Conservation (phyloP, 2,888 invertebrate genomes). For the Andrena praecox region DNA sequence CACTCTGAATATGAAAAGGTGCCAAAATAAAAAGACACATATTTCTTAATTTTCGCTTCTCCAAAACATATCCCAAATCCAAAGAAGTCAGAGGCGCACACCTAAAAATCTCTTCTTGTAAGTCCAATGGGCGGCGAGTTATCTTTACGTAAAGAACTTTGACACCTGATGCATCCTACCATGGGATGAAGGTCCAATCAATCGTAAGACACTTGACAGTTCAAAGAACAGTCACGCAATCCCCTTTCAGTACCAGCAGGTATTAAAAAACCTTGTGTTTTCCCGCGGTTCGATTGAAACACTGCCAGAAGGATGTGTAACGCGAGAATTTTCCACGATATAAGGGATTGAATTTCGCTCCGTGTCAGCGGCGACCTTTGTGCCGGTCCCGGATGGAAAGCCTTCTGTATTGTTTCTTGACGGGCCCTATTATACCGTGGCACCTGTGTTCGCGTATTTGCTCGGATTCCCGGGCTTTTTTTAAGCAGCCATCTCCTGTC, state of each 20-base stretch:
- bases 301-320: conserved; percentile 9
- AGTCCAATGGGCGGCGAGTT: too few species aligned
- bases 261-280: neutral
- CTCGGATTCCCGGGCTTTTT: conserved; percentile 55
- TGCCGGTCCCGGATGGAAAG: conserved; percentile 39
- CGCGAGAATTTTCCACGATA: conserved; percentile 36
- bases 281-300: neutral
- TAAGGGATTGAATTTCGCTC: conserved; percentile 60
- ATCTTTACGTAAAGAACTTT: too few species aligned
- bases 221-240: neutral
- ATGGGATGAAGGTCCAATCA: neutral
- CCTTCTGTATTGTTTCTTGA: conserved; percentile 64
- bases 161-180: too few species aligned
- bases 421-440: conserved; percentile 56
- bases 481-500: conserved; percentile 59
- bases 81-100: too few species aligned
- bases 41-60: too few species aligned
- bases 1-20: too few species aligned
- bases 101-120: too few species aligned
- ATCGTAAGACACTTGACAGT: neutral
- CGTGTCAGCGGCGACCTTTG: conserved; percentile 56
- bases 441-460: conserved; percentile 39
- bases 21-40: too few species aligned
- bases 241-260: neutral
- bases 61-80: too few species aligned